Evolutionary conservation across 2,888 invertebrate genomes (phyloP).

Genomic region (Parasteatoda lunata): DNA sequence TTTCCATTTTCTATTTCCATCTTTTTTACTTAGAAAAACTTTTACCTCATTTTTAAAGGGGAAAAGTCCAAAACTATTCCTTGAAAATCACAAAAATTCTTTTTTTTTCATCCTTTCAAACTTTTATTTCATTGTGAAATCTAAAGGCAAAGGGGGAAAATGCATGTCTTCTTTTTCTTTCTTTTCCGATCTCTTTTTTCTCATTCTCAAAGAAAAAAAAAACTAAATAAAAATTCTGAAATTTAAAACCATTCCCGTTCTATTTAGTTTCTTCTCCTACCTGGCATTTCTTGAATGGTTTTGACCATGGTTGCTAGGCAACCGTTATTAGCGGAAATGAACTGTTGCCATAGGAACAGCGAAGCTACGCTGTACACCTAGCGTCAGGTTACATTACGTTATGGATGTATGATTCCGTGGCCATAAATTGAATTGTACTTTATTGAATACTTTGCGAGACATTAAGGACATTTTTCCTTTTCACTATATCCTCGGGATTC

Average conservation of each 20-base stretch:
- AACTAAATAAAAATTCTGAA: conserved; percentile 34
- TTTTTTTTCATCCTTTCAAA: conserved; percentile 11
- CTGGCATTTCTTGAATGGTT: conserved; percentile 63
- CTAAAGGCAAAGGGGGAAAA: conserved; percentile 10
- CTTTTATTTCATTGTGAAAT: conserved; percentile 38
- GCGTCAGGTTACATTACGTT: conserved; percentile 62
- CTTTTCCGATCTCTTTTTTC: neutral
- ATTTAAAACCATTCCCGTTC: conserved; percentile 51
- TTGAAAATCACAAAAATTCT: conserved; percentile 39
- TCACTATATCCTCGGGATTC: conserved; percentile 33
- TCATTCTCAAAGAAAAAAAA: conserved; percentile 11
- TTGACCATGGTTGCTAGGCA: conserved; percentile 50
- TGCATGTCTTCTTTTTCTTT: neutral
- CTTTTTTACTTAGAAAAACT: conserved; percentile 22
- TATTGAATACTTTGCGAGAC: conserved; percentile 66
- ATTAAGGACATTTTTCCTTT: conserved; percentile 57
- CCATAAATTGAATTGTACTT: conserved; percentile 63
- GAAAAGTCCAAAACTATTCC: conserved; percentile 29
- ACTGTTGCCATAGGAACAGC: conserved; percentile 45
- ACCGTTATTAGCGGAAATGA: conserved; percentile 65
- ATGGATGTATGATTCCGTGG: conserved; percentile 57
- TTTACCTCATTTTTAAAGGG: neutral
- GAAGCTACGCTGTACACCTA: conserved; percentile 61
- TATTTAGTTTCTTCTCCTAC: conserved; percentile 39
- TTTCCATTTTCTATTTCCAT: neutral